Evolutionary conservation across 2,113 vertebrate genomes (phyloP).

Genomic region (Cebus imitator): DNA sequence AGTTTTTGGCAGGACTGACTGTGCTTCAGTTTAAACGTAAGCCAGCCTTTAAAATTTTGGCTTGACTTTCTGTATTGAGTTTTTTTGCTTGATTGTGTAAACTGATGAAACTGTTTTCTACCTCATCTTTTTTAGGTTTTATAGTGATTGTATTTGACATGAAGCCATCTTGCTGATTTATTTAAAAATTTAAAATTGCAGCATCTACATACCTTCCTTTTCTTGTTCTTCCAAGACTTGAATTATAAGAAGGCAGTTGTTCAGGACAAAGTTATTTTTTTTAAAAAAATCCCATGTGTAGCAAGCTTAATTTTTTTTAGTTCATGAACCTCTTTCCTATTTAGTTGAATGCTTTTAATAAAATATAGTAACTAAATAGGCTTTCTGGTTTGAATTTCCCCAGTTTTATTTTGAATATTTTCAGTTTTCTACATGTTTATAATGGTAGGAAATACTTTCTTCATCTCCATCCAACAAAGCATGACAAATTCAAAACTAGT

Average conservation of each 20-base stretch:
- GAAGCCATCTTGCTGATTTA: slow-evolving; percentile 44
- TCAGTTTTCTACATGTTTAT: slow-evolving; percentile 19
- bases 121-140: slow-evolving; percentile 61
- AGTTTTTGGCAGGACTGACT: slow-evolving; percentile 34
- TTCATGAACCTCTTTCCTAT: background rate
- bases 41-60: slow-evolving; percentile 32
- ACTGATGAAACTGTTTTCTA: background rate
- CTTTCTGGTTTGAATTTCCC: background rate
- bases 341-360: slow-evolving; percentile 40
- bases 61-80: slow-evolving; percentile 45
- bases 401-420: background rate
- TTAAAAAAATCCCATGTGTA: background rate
- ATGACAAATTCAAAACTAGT: background rate
- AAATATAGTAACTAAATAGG: background rate
- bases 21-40: background rate
- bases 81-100: slow-evolving; percentile 28
- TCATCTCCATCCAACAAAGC: background rate
- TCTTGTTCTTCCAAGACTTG: slow-evolving; percentile 19
- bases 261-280: background rate
- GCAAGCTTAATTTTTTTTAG: background rate
- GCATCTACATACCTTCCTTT: background rate
- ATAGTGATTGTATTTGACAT: slow-evolving; percentile 23
- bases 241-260: slow-evolving; percentile 19
- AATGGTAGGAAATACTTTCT: background rate
- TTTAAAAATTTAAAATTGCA: slow-evolving; percentile 50